Conservation (phyloP, 2,888 invertebrate genomes). For the Scaptomyza flava region DNA sequence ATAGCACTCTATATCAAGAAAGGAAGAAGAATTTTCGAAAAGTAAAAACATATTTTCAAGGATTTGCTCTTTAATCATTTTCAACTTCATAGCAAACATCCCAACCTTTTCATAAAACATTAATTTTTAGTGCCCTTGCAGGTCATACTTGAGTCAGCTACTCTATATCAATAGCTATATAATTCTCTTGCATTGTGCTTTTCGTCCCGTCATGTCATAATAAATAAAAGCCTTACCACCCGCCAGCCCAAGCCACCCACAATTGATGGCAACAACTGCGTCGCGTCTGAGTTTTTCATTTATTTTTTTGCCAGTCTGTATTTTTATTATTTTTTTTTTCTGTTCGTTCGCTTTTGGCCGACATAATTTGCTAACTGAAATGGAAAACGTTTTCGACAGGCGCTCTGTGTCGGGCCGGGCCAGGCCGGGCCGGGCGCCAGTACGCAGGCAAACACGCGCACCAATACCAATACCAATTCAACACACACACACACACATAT, state of each 20-base stretch:
- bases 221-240: slow-evolving; percentile 23
- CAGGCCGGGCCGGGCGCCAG: slow-evolving; percentile 14
- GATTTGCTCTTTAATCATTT: too few relatives aligned
- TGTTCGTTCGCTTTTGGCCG: slow-evolving; percentile 64
- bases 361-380: slow-evolving; percentile 80
- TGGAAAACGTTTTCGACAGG: slow-evolving; percentile 81
- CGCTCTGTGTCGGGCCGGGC: slow-evolving; percentile 29
- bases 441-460: slow-evolving; percentile 67
- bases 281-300: slow-evolving; percentile 78
- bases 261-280: slow-evolving; percentile 59
- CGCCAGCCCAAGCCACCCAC: slow-evolving; percentile 17
- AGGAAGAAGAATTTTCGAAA: too few relatives aligned
- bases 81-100: too few relatives aligned
- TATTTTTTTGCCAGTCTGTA: slow-evolving; percentile 51
- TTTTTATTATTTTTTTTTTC: slow-evolving; percentile 30
- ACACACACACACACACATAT: slow-evolving; percentile 39
- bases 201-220: slow-evolving; percentile 57
- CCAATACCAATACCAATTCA: slow-evolving; percentile 72
- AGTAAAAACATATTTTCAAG: too few relatives aligned
- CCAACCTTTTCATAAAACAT: too few relatives aligned
- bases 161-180: background rate
- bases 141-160: background rate
- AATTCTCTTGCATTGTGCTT: slow-evolving; percentile 20
- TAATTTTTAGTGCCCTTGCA: background rate
- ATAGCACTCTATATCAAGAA: too few relatives aligned